phyloP scores from a whole-genome alignment of 2,888 invertebrate species.

The Chouioia cunea region DNA sequence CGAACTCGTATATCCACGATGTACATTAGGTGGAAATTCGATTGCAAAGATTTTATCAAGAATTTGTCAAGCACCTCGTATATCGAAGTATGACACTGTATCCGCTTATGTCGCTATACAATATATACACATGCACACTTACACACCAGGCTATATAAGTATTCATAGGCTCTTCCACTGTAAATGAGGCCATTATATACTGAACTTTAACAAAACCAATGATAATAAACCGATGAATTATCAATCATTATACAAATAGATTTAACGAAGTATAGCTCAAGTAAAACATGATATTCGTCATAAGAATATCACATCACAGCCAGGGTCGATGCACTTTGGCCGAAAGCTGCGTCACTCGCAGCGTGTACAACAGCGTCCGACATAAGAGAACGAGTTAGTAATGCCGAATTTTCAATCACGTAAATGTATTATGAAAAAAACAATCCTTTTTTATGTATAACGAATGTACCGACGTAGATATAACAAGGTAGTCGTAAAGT shows the following conservation, averaged over 20 bases:
- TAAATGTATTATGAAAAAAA: neutral
- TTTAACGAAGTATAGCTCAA: neutral
- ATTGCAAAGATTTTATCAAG: conserved; percentile 5
- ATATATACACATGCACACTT: neutral
- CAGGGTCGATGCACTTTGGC: too few species aligned
- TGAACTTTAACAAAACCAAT: conserved; percentile 7
- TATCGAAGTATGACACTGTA: neutral
- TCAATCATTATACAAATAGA: neutral
- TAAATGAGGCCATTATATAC: conserved; percentile 23
- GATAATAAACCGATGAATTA: conserved; percentile 27
- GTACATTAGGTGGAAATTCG: conserved; percentile 5
- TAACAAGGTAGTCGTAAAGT: neutral
- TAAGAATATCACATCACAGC: too few species aligned
- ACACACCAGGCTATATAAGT: conserved; percentile 8
- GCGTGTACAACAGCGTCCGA: too few species aligned
- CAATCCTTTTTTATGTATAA: conserved; percentile 27
- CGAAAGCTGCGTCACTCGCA: too few species aligned
- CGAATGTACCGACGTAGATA: conserved; percentile 2
- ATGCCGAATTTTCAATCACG: too few species aligned
- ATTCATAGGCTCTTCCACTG: conserved; percentile 27
- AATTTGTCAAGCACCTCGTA: conserved; percentile 8
- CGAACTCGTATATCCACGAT: neutral
- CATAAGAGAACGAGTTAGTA: too few species aligned
- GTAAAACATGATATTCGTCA: too few species aligned
- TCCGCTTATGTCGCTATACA: conserved; percentile 10